These are phyloP conservation scores for Onychomys arenicola DNA, from an alignment of 2,797 vertebrate genomes.

Conservation along the genomic window DNA sequence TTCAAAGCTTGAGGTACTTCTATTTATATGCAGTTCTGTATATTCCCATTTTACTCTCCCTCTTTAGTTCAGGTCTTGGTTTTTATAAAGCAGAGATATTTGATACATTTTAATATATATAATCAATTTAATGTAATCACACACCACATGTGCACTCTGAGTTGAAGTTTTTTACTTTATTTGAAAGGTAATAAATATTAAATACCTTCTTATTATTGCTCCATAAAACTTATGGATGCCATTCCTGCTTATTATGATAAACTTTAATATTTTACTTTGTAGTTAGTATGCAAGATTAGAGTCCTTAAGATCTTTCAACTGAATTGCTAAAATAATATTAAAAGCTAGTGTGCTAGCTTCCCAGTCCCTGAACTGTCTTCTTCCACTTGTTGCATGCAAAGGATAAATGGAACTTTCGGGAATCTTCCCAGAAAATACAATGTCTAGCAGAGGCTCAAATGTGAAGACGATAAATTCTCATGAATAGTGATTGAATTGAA, in stretches of 20 bases:
- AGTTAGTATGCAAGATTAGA: neutral
- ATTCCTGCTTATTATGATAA: conserved; percentile 26
- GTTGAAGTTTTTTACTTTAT: neutral
- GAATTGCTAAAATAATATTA: conserved; percentile 10
- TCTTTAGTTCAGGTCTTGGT: conserved; percentile 11
- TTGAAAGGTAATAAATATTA: conserved; percentile 55
- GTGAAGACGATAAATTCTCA: neutral
- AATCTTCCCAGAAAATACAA: neutral
- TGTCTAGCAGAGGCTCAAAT: conserved; percentile 27
- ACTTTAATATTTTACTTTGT: conserved; percentile 58
- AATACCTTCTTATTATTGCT: neutral
- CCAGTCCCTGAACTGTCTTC: neutral
- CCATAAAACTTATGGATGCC: neutral
- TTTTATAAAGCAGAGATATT: conserved; percentile 35
- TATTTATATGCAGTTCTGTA: conserved; percentile 39
- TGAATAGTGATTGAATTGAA: neutral
- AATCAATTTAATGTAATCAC: neutral
- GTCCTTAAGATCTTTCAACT: neutral
- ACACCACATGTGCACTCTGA: neutral
- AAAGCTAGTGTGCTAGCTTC: conserved; percentile 37
- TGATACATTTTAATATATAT: conserved; percentile 4
- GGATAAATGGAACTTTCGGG: neutral
- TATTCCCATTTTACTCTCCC: neutral
- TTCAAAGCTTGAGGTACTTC: conserved; percentile 24
- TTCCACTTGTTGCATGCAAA: neutral